Evolutionary conservation across 1,140 invertebrate species (phyloP).

Genomic region (Homarus americanus): DNA sequence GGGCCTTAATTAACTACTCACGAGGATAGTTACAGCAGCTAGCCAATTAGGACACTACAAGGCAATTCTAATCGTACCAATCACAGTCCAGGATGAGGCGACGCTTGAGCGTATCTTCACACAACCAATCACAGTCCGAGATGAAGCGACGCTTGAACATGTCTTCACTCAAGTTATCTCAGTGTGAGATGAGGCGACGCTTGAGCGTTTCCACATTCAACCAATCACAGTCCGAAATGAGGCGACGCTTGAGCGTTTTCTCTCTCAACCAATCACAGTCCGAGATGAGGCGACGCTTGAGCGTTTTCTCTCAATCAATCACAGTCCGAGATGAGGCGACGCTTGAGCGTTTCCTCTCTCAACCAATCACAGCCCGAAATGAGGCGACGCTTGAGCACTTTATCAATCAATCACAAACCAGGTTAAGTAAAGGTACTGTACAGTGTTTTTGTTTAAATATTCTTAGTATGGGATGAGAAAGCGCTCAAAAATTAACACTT

Average conservation of each 20-base stretch:
- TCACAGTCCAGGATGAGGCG: constrained; percentile 37
- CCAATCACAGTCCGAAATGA: background rate
- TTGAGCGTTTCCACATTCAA: background rate
- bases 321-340: background rate
- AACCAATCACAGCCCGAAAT: background rate
- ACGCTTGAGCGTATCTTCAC: constrained; percentile 11
- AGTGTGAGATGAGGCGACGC: background rate
- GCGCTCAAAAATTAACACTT: background rate
- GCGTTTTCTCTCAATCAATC: background rate
- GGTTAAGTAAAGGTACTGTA: background rate
- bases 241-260: background rate
- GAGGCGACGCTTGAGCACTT: background rate
- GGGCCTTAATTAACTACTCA: constrained; percentile 40
- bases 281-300: background rate
- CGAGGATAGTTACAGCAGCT: constrained; percentile 49
- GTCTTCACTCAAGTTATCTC: background rate
- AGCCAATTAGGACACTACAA: constrained; percentile 63
- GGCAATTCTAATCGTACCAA: constrained; percentile 46
- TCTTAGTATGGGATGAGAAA: no score
- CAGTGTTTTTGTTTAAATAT: no score
- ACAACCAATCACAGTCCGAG: background rate
- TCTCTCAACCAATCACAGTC: background rate
- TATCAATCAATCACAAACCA: background rate
- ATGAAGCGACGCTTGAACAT: background rate
- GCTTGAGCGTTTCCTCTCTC: background rate